phyloP scores from a whole-genome alignment of 2,113 vertebrate species.

The Puntigrus tetrazona region DNA sequence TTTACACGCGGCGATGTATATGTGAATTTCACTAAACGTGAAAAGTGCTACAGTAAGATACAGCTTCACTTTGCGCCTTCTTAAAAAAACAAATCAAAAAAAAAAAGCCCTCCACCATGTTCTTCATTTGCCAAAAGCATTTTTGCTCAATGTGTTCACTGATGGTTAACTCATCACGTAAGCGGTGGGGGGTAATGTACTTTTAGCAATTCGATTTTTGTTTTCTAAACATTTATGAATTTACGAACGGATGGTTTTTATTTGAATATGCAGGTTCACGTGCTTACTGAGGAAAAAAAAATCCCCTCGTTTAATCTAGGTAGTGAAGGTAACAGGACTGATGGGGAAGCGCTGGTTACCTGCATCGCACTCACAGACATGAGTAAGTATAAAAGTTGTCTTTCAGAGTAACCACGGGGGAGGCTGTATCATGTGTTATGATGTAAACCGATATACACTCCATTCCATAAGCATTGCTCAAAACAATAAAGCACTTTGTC shows the following conservation, averaged over 20 bases:
- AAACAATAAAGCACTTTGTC: slow-evolving; percentile 81
- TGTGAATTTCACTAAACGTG: slow-evolving; percentile 40
- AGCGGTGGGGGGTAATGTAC: slow-evolving; percentile 65
- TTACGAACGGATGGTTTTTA: slow-evolving; percentile 20
- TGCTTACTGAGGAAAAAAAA: background rate
- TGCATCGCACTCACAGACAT: slow-evolving; percentile 25
- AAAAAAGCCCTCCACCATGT: slow-evolving; percentile 14
- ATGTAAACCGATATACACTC: slow-evolving; percentile 70
- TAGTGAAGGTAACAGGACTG: slow-evolving; percentile 24
- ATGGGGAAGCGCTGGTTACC: slow-evolving; percentile 49
- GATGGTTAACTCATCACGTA: slow-evolving; percentile 54
- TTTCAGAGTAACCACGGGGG: slow-evolving; percentile 56
- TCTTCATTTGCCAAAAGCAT: slow-evolving; percentile 67
- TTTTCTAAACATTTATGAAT: slow-evolving; percentile 33
- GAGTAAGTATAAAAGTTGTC: slow-evolving; percentile 10
- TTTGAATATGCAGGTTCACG: slow-evolving; percentile 37
- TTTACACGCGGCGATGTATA: background rate
- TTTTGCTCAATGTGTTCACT: slow-evolving; percentile 34
- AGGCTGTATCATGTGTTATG: slow-evolving; percentile 67
- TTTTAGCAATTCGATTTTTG: slow-evolving; percentile 6
- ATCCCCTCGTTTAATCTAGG: slow-evolving; percentile 4
- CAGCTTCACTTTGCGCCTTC: slow-evolving; percentile 42
- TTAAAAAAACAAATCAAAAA: too few relatives aligned
- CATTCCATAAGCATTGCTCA: slow-evolving; percentile 77
- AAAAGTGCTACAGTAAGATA: slow-evolving; percentile 23